Conservation (phyloP, 1,140 invertebrate species). For the Heliconius congener region DNA sequence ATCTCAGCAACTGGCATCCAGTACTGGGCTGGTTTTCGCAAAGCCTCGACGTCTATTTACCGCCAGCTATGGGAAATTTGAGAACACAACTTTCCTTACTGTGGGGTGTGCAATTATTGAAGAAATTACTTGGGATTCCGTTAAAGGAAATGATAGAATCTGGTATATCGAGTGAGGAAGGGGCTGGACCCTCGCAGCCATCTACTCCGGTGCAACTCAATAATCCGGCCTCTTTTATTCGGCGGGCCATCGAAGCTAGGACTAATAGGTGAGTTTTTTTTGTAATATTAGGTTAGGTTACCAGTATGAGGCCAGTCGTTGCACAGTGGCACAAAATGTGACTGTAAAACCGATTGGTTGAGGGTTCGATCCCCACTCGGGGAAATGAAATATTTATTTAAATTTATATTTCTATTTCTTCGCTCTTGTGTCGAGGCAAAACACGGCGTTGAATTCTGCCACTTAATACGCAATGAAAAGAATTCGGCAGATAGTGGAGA, state of each 20-base stretch:
- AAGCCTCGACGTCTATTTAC: conserved; percentile 89
- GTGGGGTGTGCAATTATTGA: conserved; percentile 86
- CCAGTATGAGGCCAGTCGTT: too few relatives aligned
- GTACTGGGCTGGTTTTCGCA: conserved; percentile 98
- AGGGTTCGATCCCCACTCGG: too few relatives aligned
- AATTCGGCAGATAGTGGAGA: too few relatives aligned
- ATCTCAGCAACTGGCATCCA: conserved; percentile 98
- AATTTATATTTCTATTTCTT: too few relatives aligned
- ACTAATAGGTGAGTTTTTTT: conserved; percentile 67
- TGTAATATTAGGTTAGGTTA: background rate
- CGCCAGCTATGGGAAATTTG: conserved; percentile 90
- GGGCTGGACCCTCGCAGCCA: conserved; percentile 71
- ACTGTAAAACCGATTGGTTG: too few relatives aligned
- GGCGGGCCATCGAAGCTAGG: conserved; percentile 79
- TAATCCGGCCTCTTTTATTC: conserved; percentile 73
- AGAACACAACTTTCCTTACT: conserved; percentile 91
- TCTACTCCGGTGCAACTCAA: conserved; percentile 71
- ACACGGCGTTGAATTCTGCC: too few relatives aligned
- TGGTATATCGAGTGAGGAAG: conserved; percentile 62
- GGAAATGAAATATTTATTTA: too few relatives aligned
- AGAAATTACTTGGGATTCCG: conserved; percentile 68
- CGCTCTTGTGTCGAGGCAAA: too few relatives aligned
- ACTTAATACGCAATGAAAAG: too few relatives aligned
- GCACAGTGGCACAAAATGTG: too few relatives aligned
- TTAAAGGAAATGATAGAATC: conserved; percentile 73